Evolutionary conservation across 2,888 invertebrate genomes (phyloP), one percentile per base, ranked within the genome.

Genomic region (Ormyrus thymus): DNA sequence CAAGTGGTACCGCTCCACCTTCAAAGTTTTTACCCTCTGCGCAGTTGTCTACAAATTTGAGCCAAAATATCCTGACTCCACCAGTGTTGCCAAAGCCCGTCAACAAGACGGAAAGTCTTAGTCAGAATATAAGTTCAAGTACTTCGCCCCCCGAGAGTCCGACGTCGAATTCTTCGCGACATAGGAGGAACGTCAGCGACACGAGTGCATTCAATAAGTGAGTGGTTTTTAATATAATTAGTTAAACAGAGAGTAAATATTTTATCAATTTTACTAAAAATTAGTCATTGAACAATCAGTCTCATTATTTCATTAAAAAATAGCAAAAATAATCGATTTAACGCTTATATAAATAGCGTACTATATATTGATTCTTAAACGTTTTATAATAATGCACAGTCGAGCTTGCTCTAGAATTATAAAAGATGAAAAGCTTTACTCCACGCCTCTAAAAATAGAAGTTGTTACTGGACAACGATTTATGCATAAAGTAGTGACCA

Each of bases 161-260:
- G 66, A 88, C 89, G 45, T 83, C 86, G 46, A 85, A 85, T 61
- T 86, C 87, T 10, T 87, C 88, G n/a, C 93, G 93, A 7, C 96
- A 96, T 88, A 91, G 96, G 73, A 92, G 96, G 77, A 96, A 96
- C 89, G 95, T 95, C 90, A 96, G 96, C 87, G 96, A 96, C 87
- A 96, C 96, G 1, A 95, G 95, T 74, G 95, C 95, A 83, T 95
- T 95, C 86, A 95, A 94, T 88, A 95, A 95, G 95, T 95, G 91
- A 91, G 92, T 88, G 80, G 75, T 1, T 70, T 69, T 55, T 13
- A 9, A 45, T 46, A 45, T 29, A 51, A 43, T 78, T 78, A 58
- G 53, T 56, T 15, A n/a, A 29, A 0, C 29, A 29, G 4, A 29
- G 2, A 29, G 29, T 3, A 29, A 29, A 29, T 29, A 29, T 29